Percentiles rank a stretch among this genome's conserved stretches.
Conservation (phyloP, 1,140 invertebrate genomes). For the Metopolophium dirhodum region DNA sequence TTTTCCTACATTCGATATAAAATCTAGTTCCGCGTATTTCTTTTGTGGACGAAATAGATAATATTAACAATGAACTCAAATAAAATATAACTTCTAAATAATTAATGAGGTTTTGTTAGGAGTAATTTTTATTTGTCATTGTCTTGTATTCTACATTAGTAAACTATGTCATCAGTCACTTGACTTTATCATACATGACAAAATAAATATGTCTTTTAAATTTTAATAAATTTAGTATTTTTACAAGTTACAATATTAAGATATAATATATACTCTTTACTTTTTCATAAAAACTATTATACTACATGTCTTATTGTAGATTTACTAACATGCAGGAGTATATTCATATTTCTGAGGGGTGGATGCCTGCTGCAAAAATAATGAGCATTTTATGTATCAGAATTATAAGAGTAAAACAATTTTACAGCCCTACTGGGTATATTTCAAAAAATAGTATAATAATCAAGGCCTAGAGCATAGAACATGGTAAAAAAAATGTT, state of each 20-base stretch:
- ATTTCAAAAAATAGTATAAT: no score
- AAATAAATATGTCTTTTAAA: background rate
- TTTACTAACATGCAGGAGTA: no score
- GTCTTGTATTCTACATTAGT: background rate
- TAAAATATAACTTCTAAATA: constrained; percentile 1
- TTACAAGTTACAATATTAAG: background rate
- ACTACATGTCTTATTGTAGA: no score
- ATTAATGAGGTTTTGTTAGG: background rate
- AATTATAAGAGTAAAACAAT: no score
- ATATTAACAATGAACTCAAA: background rate
- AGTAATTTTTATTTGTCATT: background rate
- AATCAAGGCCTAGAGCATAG: no score
- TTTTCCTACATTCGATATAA: background rate
- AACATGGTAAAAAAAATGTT: no score
- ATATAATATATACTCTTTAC: background rate
- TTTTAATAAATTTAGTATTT: background rate
- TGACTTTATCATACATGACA: background rate
- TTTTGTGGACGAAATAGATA: constrained; percentile 8
- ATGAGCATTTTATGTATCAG: background rate
- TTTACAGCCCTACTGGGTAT: no score
- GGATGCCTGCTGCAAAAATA: background rate
- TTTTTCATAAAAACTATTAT: no score
- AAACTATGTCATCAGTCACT: background rate
- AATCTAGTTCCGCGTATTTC: background rate
- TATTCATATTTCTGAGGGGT: no score